Evolutionary conservation across 2,113 vertebrate genomes (phyloP), one percentile per base, ranked within the genome.

Genomic region (Tachycineta bicolor): DNA sequence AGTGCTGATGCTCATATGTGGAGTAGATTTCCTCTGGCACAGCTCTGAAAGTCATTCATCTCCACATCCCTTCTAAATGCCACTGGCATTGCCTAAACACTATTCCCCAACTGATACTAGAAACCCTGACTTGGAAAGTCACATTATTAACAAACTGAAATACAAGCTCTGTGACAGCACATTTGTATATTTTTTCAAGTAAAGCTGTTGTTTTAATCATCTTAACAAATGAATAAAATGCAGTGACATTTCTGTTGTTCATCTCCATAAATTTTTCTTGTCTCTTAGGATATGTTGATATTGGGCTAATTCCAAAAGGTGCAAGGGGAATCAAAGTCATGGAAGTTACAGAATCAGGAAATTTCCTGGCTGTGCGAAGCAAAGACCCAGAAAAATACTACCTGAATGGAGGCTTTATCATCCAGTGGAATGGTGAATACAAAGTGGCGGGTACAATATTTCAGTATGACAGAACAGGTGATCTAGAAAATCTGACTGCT

Each of bases 401-500:
- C 89, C 98, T 99, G 87, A 99, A 99, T 47, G 99, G 99, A 82
- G 99, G 99, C 83, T 99, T 98, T 96, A 99, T 99, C 95, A 99
- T 99, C 97, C 99, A 99, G 90, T 99, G 99, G 99, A 99, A 99
- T 22, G 99, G 99, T 17, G 99, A 99, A 97, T 99, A 99, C 75
- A 98, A 98, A 92, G 98, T 99, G 28, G 99, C 99, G 3, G 99
- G 99, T 63, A 99, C 99, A 0, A 64, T 98, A 52, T 99, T 99
- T 97, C 98, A 97, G 68, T 99, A 99, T 11, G 98, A 99, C 63
- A 98, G 99, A 93, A 98, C 96, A 33, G 99, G 99, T 11, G 99
- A 99, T 95, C 96, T 99, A 93, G 99, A 99, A 98, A 99, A 99
- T 80, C 98, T 99, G 89, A 99, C 99, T 3, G 99, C 99, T 31